Base-by-base conservation (phyloP, 1,140 invertebrate genomes). In the Brachionus angularis region DNA sequence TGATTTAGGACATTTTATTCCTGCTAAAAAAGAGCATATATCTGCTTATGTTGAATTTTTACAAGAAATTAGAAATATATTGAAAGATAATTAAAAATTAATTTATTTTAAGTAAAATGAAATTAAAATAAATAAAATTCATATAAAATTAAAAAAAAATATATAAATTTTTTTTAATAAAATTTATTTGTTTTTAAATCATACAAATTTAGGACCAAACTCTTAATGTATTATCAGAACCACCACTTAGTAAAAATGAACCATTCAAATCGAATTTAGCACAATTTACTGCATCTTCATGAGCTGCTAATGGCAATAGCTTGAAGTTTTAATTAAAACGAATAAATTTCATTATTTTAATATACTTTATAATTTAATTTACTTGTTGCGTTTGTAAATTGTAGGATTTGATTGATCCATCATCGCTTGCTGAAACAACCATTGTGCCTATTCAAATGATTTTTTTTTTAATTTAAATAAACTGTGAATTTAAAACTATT, bases 211-310 rank as follows among this genome's bases (percentile, higher is more conserved):
- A 82, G 1, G 79, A 80, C 81, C 81, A 82, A 67, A 81, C 78
- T 52, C 79, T 75, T 36, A 81, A 75, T 2, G 79, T 80, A 25
- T 73, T 76, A 64, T 82, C 81, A 76, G 78, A 79, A 2, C 80
- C 79, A 18, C 79, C 78, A 23, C 79, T 79, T 25, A 81, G 77
- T 73, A 82, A 72, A 72, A 77, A 81, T 16, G 81, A 77, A 73
- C 80, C 80, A 50, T 49, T 72, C 23, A 72, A 52, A 71, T 82
- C 80, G 76, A 81, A 81, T 25, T 75, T 46, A 25, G 77, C 42
- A 73, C 77, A 79, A 73, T 81, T 79, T 3, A 82, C 81, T 31
- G 80, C 78, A 75, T 81, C 80, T 67, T 79, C 79, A 73, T 82
- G 81, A 50, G 80, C 80, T 62, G 76, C 73, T 64, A 82, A 55